Base-by-base conservation (phyloP, 2,113 vertebrate genomes). In the Corvus moneduloides region DNA sequence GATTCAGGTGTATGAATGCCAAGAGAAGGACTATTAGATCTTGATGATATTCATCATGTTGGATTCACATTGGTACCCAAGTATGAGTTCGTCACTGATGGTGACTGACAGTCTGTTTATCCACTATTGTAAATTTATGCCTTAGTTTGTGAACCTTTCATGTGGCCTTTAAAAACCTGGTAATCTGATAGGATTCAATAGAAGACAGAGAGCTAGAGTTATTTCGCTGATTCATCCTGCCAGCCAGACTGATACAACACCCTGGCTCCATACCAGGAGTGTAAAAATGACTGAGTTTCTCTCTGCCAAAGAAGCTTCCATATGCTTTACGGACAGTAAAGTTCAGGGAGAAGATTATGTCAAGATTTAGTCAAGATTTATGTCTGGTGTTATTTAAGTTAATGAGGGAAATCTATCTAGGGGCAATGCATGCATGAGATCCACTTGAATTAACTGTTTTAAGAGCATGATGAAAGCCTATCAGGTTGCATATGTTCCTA, bases 341-440 rank as follows among this genome's bases (percentile, higher is more conserved):
- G 75, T 95, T 97, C 85, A 91, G 75, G 32, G 72, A 85, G 90
- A 93, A 96, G 93, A 96, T 96, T 93, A 92, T 93, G 63, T 93
- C 76, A 77, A 93, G 93, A 96, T 97, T 96, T 95, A 95, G 63
- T 93, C 76, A 77, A 93, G 93, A 96, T 97, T 96, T 95, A 95
- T 87, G 59, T 85, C 79, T 77, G 52, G 75, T 89, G 58, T 93
- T 95, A 88, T 96, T 95, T 95, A 89, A 93, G 74, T 94, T 95
- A 93, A 96, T 93, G 94, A 96, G 63, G 72, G 90, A 95, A 90
- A 96, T 95, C 87, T 93, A 27, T 97, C 92, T 80, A 67, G 55
- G 55, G 59, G 55, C 74, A 84, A 91, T 59, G 55, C 71, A 95
- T 77, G 75, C 71, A 52, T 71, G 55, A 85, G 75, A 88, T 90